A percentile compares a stretch with the other conserved stretches of the same genome.
Evolutionary conservation across 2,888 invertebrate genomes (phyloP).

Genomic region (Limnephilus rhombicus): DNA sequence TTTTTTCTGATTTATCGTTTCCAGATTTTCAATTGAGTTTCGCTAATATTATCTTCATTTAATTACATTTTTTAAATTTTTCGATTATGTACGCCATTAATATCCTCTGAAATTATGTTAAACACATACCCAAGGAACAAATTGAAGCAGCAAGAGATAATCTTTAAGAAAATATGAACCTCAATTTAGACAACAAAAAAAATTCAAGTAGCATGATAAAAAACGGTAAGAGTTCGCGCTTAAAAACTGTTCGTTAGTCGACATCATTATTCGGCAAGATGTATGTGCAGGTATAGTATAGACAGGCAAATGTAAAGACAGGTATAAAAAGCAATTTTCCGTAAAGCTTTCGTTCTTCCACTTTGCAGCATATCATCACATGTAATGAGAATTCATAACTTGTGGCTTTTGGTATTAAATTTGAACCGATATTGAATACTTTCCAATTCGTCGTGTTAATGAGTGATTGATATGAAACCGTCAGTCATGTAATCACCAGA

Average conservation of each 20-base stretch:
- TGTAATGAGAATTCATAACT: background rate
- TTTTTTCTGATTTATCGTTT: no score
- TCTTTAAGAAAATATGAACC: background rate
- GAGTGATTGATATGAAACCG: conserved; percentile 33
- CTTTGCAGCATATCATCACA: background rate
- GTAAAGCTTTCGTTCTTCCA: background rate
- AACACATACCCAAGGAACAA: no score
- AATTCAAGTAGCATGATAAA: no score
- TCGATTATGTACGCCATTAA: background rate
- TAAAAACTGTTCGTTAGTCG: background rate
- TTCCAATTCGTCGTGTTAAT: conserved; percentile 24
- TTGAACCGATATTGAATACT: background rate
- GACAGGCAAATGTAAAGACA: background rate
- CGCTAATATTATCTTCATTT: no score
- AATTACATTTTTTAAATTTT: no score
- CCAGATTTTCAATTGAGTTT: no score
- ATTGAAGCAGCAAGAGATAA: background rate
- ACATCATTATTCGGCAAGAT: background rate
- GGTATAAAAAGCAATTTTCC: background rate
- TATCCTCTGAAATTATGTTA: background rate
- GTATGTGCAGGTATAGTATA: background rate
- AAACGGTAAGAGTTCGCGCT: background rate
- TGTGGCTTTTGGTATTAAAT: background rate
- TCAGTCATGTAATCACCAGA: conserved; percentile 39
- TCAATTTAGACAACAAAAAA: no score